phyloP scores from a whole-genome alignment of 1,140 invertebrate species.

The Melitaea cinxia region DNA sequence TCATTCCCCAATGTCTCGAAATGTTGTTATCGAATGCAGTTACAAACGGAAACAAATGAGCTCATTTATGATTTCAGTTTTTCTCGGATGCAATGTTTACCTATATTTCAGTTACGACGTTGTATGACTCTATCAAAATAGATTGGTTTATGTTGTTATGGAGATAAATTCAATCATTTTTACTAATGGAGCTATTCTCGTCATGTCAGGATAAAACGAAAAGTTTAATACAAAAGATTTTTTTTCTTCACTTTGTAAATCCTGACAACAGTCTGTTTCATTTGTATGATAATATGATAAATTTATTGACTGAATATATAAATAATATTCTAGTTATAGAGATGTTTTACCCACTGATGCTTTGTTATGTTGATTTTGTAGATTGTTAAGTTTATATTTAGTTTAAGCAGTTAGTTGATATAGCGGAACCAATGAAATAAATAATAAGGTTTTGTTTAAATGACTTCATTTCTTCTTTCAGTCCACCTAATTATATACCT shows the following conservation, averaged over 20 bases:
- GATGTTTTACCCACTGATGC: slow-evolving; percentile 52
- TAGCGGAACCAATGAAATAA: slow-evolving; percentile 71
- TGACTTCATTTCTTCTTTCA: slow-evolving; percentile 22
- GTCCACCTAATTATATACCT: neutral
- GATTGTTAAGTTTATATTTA: slow-evolving; percentile 49
- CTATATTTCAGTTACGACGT: neutral
- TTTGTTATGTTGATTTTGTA: slow-evolving; percentile 60
- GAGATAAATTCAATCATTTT: neutral
- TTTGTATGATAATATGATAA: neutral
- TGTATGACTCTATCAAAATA: neutral
- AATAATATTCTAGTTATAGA: slow-evolving; percentile 17
- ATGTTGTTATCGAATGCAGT: slow-evolving; percentile 14
- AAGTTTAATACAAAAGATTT: no score
- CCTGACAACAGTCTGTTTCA: neutral
- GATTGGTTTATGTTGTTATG: neutral
- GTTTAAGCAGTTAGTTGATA: slow-evolving; percentile 49
- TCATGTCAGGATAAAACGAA: neutral
- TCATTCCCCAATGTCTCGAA: slow-evolving; percentile 11
- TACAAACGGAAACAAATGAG: slow-evolving; percentile 10
- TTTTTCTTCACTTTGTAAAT: neutral
- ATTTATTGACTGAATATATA: neutral
- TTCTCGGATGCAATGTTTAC: neutral
- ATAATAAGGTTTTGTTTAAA: slow-evolving; percentile 48
- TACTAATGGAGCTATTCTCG: neutral
- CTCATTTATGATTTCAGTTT: slow-evolving; percentile 10